Percentiles rank a stretch among this genome's conserved stretches.
Conservation (phyloP, 2,888 invertebrate species). For the Amphipoea lucens region DNA sequence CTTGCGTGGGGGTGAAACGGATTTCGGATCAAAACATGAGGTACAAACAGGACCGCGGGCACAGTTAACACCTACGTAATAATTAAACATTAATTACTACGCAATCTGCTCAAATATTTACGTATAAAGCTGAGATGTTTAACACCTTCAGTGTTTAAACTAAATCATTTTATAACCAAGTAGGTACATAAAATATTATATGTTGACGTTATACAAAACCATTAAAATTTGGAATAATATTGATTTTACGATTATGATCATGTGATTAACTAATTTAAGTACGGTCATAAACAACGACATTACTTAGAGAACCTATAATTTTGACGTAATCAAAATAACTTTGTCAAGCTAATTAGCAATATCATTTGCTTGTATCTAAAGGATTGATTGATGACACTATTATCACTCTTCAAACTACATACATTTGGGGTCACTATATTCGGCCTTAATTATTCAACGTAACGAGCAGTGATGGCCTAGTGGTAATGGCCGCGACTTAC, state of each 20-base stretch:
- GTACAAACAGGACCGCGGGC: not conserved
- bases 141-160: not conserved
- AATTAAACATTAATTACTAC: not conserved
- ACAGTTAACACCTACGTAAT: not conserved
- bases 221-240: not conserved
- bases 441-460: not conserved
- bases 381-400: conserved; percentile 24
- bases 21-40: not conserved
- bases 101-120: not conserved
- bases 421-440: not conserved
- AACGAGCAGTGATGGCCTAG: not conserved
- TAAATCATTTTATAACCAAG: not conserved
- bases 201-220: not conserved
- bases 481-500: too few species aligned
- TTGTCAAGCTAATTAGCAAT: conserved; percentile 10
- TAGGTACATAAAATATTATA: not conserved
- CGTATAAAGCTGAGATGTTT: too few species aligned
- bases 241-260: not conserved
- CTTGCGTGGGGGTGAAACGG: not conserved
- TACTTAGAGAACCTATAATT: conserved; percentile 4
- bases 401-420: not conserved
- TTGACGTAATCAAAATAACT: conserved; percentile 20
- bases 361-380: not conserved
- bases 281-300: not conserved
- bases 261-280: not conserved